A percentile compares a stretch with the other conserved stretches of the same genome.
Evolutionary conservation across 2,797 vertebrate species (phyloP).

Genomic region (Macropus fuliginosus): DNA sequence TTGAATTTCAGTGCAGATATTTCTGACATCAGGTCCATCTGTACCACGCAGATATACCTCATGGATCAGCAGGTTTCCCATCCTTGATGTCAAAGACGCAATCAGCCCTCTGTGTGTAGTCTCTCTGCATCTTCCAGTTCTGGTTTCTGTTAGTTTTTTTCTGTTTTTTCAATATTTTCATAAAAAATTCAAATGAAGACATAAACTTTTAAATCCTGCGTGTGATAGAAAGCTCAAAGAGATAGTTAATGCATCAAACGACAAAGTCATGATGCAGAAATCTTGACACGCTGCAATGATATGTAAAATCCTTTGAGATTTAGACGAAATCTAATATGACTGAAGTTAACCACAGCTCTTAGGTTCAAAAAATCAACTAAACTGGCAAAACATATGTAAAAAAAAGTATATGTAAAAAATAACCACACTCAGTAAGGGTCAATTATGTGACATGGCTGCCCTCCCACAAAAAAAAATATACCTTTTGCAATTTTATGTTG

Average conservation of each 20-base stretch:
- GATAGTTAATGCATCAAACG: background rate
- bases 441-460: no score
- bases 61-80: background rate
- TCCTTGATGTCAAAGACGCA: background rate
- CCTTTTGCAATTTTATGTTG: background rate
- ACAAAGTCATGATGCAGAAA: background rate
- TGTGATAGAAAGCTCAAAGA: background rate
- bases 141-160: background rate
- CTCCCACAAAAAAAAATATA: no score
- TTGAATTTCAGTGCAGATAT: background rate
- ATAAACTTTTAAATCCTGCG: background rate
- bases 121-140: background rate
- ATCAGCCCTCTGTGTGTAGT: background rate
- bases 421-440: background rate
- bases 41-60: background rate
- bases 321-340: background rate
- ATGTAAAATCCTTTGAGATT: background rate
- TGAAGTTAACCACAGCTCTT: background rate
- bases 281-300: background rate
- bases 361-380: background rate
- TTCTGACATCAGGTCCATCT: background rate
- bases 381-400: background rate
- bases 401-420: background rate
- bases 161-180: background rate
- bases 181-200: background rate